Base-by-base conservation (phyloP, 2,888 invertebrate genomes). In the Calephelis perditalis region DNA sequence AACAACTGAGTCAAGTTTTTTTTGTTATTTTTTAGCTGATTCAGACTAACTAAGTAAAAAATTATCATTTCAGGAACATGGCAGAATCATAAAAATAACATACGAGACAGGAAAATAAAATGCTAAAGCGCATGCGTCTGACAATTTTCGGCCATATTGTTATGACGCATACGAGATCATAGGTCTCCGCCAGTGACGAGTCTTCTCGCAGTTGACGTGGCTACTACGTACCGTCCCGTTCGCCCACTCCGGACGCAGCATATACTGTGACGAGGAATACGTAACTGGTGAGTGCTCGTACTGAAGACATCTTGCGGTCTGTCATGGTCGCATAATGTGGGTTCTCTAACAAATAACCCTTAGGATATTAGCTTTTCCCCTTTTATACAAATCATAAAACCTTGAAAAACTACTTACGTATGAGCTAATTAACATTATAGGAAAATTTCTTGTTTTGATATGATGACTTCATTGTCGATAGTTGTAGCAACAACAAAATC, bases 201-300 rank as follows among this genome's bases (percentile, higher is more conserved):
- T 94, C 93, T 94, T 93, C 94, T 94, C 94, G 93, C 94, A 94
- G 95, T 95, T 95, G 95, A 95, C 95, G 95, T 95, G 95, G 95
- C 95, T 95, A 93, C 95, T 96, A 96, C 96, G 96, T 96, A 96
- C 95, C 93, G 94, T 94, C 94, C 93, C 94, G 93, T 94, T 95
- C 95, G 94, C 95, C 96, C 96, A 96, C 95, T 96, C 96, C 95
- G 95, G 95, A 95, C 94, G 95, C 96, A 94, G 95, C 95, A 95
- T 95, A 95, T 93, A 94, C 94, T 94, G 96, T 96, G 96, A 96
- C 96, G 96, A 96, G 95, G 95, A 95, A 95, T 95, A 96, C 96
- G 96, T 96, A 96, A 96, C 95, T 94, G 95, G 95, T 95, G 94
- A 95, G 94, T 95, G 94, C 94, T 93, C 84, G 82, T 82, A 81